These are phyloP conservation scores for Musca vetustissima DNA, from an alignment of 1,140 invertebrate genomes.

Conservation along the genomic window DNA sequence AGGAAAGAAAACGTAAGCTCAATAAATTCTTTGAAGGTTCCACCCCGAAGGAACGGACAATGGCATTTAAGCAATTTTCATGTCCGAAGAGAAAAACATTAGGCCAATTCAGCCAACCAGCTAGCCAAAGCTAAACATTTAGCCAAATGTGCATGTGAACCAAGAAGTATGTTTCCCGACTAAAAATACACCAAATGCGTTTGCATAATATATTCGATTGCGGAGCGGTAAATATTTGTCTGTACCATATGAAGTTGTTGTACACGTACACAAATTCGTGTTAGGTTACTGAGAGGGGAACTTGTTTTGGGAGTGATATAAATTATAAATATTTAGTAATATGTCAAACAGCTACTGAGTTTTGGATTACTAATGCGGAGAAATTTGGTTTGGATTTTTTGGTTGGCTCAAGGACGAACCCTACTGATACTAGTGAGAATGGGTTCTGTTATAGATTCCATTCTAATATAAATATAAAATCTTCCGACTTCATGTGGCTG, in stretches of 20 bases:
- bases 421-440: no score
- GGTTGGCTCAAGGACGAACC: no score
- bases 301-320: no score
- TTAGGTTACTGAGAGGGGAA: no score
- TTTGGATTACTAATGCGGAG: no score
- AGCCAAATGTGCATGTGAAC: neutral
- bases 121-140: neutral
- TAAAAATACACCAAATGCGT: slow-evolving; percentile 1
- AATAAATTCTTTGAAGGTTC: neutral
- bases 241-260: neutral
- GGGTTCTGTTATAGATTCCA: no score
- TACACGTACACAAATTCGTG: no score
- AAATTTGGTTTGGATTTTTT: no score
- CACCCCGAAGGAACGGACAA: neutral
- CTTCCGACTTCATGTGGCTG: no score
- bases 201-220: slow-evolving; percentile 13
- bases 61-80: neutral
- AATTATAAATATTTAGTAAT: no score
- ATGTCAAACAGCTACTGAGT: no score
- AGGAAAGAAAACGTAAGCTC: neutral
- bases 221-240: slow-evolving; percentile 3
- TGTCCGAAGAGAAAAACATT: neutral
- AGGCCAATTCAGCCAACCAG: neutral
- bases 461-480: no score
- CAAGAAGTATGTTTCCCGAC: neutral